Base-by-base conservation (phyloP, 1,140 invertebrate species). In the Diorhabda sublineata region DNA sequence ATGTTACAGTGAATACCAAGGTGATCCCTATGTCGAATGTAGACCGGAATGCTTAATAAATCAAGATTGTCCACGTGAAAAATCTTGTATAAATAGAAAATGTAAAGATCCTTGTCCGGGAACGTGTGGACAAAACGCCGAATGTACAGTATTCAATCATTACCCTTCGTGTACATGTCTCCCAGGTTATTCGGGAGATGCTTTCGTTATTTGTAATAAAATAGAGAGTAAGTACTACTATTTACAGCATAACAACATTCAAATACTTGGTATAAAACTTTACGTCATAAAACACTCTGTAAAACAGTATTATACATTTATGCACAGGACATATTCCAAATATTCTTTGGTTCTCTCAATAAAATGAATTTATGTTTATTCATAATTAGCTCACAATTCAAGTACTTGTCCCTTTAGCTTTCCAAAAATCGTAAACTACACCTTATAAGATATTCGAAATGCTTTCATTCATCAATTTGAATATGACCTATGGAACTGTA, bases 71-170 rank as follows among this genome's bases (percentile, higher is more conserved):
- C 72, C 85, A 2, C 82, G 83, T 45, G 83, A 88, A 72, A 86
- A 84, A 70, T 88, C 90, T 59, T 92, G 91, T 68, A 83, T 90
- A 58, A 84, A 87, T 74, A 86, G 85, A 73, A 90, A 89, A 77
- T 93, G 91, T 77, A 81, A 81, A 45, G 89, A 93, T 80, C 92
- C 92, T 41, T 92, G 91, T 76, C 85, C 86, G 4, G 91, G 90
- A 47, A 86, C 88, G 5, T 94, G 92, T 78, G 91, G 90, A 8
- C 79, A 87, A 7, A 85, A 86, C 71, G 90, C 92, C 2, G 83
- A 86, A 64, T 94, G 92, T 76, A 84, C 84, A 42, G 88, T 90
- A 5, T 83, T 87, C 5, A 88, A 87, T 76, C 91, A 93, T 75
- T 85, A 88, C 3, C 88, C 91, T 6, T 87, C 88, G 66, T 94